Conservation (phyloP, 2,797 vertebrate genomes). For the Scleropages formosus region DNA sequence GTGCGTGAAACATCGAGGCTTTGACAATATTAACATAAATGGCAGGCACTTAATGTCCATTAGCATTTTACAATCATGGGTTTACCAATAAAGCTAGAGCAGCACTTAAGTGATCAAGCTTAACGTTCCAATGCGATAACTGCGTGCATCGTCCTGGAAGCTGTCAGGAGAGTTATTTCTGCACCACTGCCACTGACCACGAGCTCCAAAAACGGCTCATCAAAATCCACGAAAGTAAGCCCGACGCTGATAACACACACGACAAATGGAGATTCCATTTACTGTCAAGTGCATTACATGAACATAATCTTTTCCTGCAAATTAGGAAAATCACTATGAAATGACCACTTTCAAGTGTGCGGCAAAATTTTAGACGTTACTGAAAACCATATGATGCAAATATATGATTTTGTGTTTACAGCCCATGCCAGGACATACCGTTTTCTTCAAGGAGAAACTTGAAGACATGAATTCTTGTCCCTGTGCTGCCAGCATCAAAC, state of each 20-base stretch:
- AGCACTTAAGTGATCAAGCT: constrained; percentile 64
- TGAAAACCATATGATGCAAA: not conserved
- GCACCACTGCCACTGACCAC: constrained; percentile 30
- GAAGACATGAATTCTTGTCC: constrained; percentile 89
- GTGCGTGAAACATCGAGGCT: constrained; percentile 28
- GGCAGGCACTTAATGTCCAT: constrained; percentile 52
- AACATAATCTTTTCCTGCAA: too few relatives aligned
- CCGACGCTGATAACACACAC: not conserved
- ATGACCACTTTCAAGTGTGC: too few relatives aligned
- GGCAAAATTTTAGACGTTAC: not conserved
- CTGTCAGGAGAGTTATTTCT: constrained; percentile 48
- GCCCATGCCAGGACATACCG: constrained; percentile 62
- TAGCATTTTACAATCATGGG: constrained; percentile 46
- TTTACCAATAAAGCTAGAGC: constrained; percentile 65
- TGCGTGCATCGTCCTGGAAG: constrained; percentile 39
- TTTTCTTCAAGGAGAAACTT: constrained; percentile 71
- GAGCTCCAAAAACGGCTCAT: constrained; percentile 48
- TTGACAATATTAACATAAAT: constrained; percentile 45
- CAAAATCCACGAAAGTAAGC: constrained; percentile 31
- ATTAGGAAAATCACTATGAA: too few relatives aligned
- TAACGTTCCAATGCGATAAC: constrained; percentile 58
- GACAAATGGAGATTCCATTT: not conserved
- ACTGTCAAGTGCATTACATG: not conserved
- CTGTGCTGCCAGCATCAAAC: constrained; percentile 94
- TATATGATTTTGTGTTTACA: not conserved